Percentiles rank a stretch among this genome's conserved stretches.
Conservation (phyloP, 2,797 vertebrate species). For the Centropyge bicolor region DNA sequence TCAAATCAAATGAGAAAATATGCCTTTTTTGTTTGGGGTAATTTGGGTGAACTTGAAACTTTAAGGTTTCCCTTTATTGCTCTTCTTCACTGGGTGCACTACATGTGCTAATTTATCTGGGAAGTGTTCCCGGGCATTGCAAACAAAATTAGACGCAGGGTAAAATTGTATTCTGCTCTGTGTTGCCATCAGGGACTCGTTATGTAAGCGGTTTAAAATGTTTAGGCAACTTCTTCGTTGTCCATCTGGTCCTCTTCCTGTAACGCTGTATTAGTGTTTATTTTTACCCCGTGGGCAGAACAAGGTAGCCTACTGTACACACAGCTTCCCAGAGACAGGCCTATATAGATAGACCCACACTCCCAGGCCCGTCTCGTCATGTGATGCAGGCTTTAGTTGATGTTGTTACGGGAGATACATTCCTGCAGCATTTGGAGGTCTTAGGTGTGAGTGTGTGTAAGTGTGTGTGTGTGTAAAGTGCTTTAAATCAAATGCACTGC, state of each 20-base stretch:
- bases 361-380: slow-evolving; percentile 57
- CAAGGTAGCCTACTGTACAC: slow-evolving; percentile 35
- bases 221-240: slow-evolving; percentile 42
- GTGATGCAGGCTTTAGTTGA: slow-evolving; percentile 73
- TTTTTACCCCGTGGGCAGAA: slow-evolving; percentile 63
- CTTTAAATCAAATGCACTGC: slow-evolving; percentile 62
- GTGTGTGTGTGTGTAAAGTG: slow-evolving; percentile 31
- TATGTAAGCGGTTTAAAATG: slow-evolving; percentile 46
- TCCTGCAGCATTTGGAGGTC: slow-evolving; percentile 70
- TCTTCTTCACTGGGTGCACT: neutral
- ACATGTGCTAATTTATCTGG: slow-evolving; percentile 23
- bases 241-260: slow-evolving; percentile 35
- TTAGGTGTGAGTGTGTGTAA: slow-evolving; percentile 70
- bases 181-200: slow-evolving; percentile 36
- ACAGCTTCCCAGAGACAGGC: slow-evolving; percentile 23
- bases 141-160: slow-evolving; percentile 45
- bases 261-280: slow-evolving; percentile 51
- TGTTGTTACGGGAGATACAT: slow-evolving; percentile 80
- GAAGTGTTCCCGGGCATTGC: slow-evolving; percentile 23
- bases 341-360: slow-evolving; percentile 13
- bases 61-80: slow-evolving; percentile 1
- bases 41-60: neutral
- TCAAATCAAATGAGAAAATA: neutral
- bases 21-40: neutral
- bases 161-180: slow-evolving; percentile 30